Evolutionary conservation across 2,113 vertebrate genomes (phyloP).

Genomic region (Colossoma macropomum): DNA sequence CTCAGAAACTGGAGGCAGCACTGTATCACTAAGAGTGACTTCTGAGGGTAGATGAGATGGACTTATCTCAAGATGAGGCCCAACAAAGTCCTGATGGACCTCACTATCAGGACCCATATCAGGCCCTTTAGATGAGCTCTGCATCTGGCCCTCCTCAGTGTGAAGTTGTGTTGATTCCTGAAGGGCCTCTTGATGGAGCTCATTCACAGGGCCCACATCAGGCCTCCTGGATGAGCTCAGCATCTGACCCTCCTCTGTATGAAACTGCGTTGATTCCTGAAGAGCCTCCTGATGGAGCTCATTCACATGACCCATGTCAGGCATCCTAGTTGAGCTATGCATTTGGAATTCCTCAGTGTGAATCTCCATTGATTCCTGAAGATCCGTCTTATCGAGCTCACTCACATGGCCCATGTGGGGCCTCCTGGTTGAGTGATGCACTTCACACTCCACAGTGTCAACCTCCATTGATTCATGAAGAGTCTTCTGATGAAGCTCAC

Average conservation of each 20-base stretch:
- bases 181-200: neutral
- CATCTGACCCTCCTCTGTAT: neutral
- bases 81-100: neutral
- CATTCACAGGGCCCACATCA: neutral
- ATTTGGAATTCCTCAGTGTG: neutral
- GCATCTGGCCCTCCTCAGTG: neutral
- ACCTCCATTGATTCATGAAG: no score
- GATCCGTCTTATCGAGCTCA: neutral
- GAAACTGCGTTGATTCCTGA: neutral
- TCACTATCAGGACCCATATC: neutral
- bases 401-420: neutral
- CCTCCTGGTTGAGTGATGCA: neutral
- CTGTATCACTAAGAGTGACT: neutral
- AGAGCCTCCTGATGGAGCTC: neutral
- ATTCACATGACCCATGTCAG: neutral
- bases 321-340: neutral
- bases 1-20: neutral
- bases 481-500: no score
- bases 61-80: neutral
- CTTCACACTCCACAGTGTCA: no score
- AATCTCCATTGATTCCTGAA: constrained; percentile 8
- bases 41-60: neutral
- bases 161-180: neutral
- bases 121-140: neutral
- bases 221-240: neutral